Percentiles rank a stretch among this genome's conserved stretches.
phyloP scores from a whole-genome alignment of 2,113 vertebrate genomes.

The Sturnus vulgaris region DNA sequence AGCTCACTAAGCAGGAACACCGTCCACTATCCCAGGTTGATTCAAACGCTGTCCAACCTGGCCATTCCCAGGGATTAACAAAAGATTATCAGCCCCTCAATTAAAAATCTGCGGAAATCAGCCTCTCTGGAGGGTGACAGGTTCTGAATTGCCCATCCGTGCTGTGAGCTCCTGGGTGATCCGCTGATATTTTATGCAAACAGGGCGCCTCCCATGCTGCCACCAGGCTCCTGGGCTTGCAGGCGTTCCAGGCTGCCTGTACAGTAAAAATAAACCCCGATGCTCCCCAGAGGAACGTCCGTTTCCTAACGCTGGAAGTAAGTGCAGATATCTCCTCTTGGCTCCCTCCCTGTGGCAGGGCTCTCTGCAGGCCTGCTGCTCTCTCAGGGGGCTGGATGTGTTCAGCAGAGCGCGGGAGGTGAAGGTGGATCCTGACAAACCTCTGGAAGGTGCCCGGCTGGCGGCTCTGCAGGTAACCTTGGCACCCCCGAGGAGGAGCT shows the following conservation, averaged over 20 bases:
- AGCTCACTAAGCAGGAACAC: neutral
- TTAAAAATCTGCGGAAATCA: neutral
- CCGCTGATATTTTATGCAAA: neutral
- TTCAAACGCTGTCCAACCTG: fast-evolving
- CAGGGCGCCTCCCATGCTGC: slow-evolving; percentile 80
- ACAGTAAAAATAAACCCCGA: slow-evolving; percentile 89
- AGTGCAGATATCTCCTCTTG: slow-evolving; percentile 47
- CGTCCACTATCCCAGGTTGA: fast-evolving
- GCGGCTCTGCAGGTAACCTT: slow-evolving; percentile 84
- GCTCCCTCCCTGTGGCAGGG: slow-evolving; percentile 70
- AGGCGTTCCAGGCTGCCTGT: slow-evolving; percentile 77
- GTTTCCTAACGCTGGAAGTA: slow-evolving; percentile 83
- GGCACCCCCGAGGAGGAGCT: neutral
- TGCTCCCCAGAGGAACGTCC: slow-evolving; percentile 82
- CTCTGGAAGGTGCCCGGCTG: slow-evolving; percentile 87
- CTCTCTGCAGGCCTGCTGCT: slow-evolving; percentile 75
- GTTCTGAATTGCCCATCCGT: neutral
- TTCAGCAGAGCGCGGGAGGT: slow-evolving; percentile 79
- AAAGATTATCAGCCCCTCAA: neutral
- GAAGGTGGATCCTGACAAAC: slow-evolving; percentile 97
- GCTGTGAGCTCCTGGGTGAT: neutral
- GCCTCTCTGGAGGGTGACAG: fast-evolving
- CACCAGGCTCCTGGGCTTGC: slow-evolving; percentile 68
- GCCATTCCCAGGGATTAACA: too few relatives aligned
- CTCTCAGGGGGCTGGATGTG: slow-evolving; percentile 71